Base-by-base conservation (phyloP, 1,140 invertebrate species). In the Hycleus cichorii region DNA sequence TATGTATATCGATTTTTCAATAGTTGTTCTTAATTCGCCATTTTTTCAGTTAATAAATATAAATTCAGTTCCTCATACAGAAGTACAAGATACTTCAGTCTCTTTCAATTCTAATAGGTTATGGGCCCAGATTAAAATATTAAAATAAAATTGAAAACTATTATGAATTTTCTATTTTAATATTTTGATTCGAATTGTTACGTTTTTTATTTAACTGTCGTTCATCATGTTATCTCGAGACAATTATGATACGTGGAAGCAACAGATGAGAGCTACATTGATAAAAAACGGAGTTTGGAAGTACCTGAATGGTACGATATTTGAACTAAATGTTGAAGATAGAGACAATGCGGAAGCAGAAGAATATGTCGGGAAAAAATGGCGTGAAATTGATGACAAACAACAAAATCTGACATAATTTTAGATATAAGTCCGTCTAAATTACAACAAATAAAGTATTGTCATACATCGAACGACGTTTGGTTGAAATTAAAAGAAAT, bases 401-500 rank as follows among this genome's bases (percentile, higher is more conserved):
- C 46, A 10, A 9, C 40, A 9, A 10, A 11, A n/a, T n/a, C 40
- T n/a, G 40, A 42, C 9, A 42, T 42, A 10, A 42, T 42, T 11
- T 10, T 42, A 42, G 9, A 5, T 3, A 42, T 42, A 42, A 42
- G 40, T 10, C 40, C 40, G 10, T 42, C 40, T 1, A 9, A 42
- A 42, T 42, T 42, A 10, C 3, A 11, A 4, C 5, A 42, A 4
- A 9, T 42, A 10, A 67, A 66, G 38, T n/a, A 51, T 32, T 64
- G 62, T 47, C 24, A 46, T 4, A 69, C 65, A 24, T 65, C 65
- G 3, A 40, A 60, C 1, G 63, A 66, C 7, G 46, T 72, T 1
- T 72, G 63, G 67, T 4, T 57, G 2, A 70, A 64, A 49, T 27
- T 70, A 4, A 48, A 69, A 40, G 18, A 11, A 1, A 61, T 67